Evolutionary conservation across 2,888 invertebrate species (phyloP).

Genomic region (Noctua comes): DNA sequence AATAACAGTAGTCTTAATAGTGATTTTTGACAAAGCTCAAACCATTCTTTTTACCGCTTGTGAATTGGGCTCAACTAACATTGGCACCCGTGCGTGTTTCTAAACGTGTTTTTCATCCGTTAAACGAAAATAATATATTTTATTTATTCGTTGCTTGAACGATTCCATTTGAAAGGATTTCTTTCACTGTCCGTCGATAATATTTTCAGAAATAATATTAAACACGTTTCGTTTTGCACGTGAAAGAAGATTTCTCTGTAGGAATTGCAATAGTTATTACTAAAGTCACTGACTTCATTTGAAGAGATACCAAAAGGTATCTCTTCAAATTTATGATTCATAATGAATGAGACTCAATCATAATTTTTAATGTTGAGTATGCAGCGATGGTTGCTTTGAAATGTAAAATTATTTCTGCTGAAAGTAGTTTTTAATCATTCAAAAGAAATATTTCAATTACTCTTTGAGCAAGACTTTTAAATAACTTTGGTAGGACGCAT

Average conservation of each 20-base stretch:
- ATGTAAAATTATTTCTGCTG: not conserved
- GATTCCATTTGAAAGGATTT: slow-evolving; percentile 60
- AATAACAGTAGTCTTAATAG: not conserved
- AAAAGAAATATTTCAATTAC: not conserved
- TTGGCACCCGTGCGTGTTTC: slow-evolving; percentile 67
- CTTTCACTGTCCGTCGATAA: slow-evolving; percentile 32
- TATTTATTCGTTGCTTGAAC: slow-evolving; percentile 64
- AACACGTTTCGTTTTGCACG: slow-evolving; percentile 27
- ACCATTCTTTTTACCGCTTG: slow-evolving; percentile 1
- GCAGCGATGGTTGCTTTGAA: not conserved
- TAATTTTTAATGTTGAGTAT: not conserved
- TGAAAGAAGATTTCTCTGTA: not conserved
- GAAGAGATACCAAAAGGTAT: not conserved
- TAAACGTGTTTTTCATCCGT: slow-evolving; percentile 72
- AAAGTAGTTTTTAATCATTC: not conserved
- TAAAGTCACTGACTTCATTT: not conserved
- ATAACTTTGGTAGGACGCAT: not conserved
- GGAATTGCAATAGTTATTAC: not conserved
- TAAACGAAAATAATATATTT: slow-evolving; percentile 69
- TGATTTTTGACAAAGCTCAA: not conserved
- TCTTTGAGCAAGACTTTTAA: not conserved
- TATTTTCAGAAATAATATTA: slow-evolving; percentile 39
- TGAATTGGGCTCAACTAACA: slow-evolving; percentile 44
- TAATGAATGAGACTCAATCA: not conserved
- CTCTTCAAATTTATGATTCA: slow-evolving; percentile 3